phyloP scores from a whole-genome alignment of 2,888 invertebrate species.

The Pandemis corylana region DNA sequence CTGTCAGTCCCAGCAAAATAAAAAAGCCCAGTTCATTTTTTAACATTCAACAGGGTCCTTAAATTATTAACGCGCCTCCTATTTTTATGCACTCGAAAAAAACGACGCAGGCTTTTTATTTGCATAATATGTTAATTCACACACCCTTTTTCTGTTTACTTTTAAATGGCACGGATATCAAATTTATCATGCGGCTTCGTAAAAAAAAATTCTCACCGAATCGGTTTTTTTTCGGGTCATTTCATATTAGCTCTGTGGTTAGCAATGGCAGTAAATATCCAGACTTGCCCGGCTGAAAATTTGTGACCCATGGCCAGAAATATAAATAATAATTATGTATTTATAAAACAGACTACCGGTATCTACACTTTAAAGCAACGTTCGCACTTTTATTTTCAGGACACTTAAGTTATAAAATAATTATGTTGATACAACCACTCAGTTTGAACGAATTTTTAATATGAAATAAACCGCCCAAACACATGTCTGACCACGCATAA shows the following conservation, averaged over 20 bases:
- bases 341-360: background rate
- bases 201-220: background rate
- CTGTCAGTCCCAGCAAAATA: background rate
- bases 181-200: constrained; percentile 13
- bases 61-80: constrained; percentile 29
- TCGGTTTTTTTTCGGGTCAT: background rate
- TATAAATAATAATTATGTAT: too few relatives aligned
- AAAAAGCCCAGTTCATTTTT: constrained; percentile 13
- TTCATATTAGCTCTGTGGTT: constrained; percentile 2
- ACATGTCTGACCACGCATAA: too few relatives aligned
- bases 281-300: background rate
- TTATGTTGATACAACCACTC: too few relatives aligned
- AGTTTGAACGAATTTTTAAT: too few relatives aligned
- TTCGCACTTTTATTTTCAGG: background rate
- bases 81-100: constrained; percentile 31
- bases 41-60: constrained; percentile 23
- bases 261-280: constrained; percentile 1
- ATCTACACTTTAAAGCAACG: background rate
- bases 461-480: too few relatives aligned
- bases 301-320: too few relatives aligned
- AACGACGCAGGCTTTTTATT: constrained; percentile 30
- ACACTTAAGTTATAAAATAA: background rate
- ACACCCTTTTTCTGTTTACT: constrained; percentile 25
- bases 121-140: constrained; percentile 38
- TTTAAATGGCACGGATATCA: constrained; percentile 16